Evolutionary conservation across 2,797 vertebrate genomes (phyloP).

Genomic region (Pipistrellus pipistrellus): DNA sequence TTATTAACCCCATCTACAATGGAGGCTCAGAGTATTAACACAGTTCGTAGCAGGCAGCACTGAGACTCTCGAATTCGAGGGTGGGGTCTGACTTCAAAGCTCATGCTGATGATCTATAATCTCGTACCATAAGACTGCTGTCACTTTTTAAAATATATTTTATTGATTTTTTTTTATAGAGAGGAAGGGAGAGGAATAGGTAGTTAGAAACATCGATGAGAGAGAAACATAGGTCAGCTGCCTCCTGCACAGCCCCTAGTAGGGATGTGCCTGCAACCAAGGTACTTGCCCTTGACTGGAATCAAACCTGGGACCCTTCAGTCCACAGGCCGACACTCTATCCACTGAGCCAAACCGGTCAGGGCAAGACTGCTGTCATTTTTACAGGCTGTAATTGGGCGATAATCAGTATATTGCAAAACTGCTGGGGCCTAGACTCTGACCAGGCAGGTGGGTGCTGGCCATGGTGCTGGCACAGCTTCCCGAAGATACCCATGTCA

Average conservation of each 20-base stretch:
- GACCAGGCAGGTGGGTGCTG: accelerated
- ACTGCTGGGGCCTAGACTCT: accelerated
- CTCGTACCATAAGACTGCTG: not conserved
- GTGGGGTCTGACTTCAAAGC: not conserved
- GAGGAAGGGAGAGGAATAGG: no score
- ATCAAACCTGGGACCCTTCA: no score
- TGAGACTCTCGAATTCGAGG: not conserved
- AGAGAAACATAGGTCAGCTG: no score
- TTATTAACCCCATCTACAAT: not conserved
- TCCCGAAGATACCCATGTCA: accelerated
- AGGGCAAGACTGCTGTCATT: not conserved
- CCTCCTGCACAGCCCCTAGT: no score
- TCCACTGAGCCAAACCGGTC: no score
- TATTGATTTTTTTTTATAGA: no score
- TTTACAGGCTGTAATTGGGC: not conserved
- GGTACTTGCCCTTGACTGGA: no score
- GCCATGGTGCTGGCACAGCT: not conserved
- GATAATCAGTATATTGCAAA: not conserved
- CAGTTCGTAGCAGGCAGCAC: not conserved
- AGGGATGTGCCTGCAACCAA: no score
- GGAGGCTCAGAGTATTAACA: not conserved
- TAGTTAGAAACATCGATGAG: no score
- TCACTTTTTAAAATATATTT: not conserved
- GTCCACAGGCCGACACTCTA: no score
- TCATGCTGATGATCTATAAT: not conserved